Conservation (phyloP, 2,113 vertebrate species). For the Myotis davidii region DNA sequence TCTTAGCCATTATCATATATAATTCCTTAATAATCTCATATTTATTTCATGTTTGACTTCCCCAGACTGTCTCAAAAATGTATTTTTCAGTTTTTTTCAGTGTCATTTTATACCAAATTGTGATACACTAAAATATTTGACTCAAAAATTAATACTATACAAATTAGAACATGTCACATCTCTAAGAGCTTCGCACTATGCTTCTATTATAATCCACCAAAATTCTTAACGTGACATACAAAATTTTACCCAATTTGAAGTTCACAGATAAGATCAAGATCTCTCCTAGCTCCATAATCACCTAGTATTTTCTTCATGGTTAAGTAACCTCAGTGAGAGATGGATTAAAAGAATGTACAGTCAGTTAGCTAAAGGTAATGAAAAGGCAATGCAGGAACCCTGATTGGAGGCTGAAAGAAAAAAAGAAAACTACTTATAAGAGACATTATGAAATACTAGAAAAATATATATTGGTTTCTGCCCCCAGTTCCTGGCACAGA, state of each 20-base stretch:
- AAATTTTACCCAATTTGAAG: constrained; percentile 29
- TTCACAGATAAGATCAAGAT: neutral
- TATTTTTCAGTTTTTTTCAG: constrained; percentile 45
- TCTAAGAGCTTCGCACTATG: neutral
- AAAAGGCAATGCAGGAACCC: neutral
- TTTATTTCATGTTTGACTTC: constrained; percentile 30
- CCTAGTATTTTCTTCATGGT: neutral
- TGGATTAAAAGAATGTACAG: neutral
- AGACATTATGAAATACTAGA: neutral
- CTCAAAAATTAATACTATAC: neutral
- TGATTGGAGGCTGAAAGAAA: neutral
- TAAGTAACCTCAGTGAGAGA: neutral
- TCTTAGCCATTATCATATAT: neutral
- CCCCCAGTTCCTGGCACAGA: neutral
- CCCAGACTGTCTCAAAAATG: constrained; percentile 27
- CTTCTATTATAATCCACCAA: neutral
- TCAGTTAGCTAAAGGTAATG: neutral
- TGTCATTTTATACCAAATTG: constrained; percentile 11
- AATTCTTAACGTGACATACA: neutral
- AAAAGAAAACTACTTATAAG: neutral
- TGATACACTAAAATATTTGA: constrained; percentile 27
- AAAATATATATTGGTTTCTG: neutral
- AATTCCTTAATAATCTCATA: constrained; percentile 31
- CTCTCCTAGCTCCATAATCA: neutral
- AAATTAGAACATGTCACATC: constrained; percentile 35